Conservation (phyloP, 2,888 invertebrate genomes). For the Apotomis capreana region DNA sequence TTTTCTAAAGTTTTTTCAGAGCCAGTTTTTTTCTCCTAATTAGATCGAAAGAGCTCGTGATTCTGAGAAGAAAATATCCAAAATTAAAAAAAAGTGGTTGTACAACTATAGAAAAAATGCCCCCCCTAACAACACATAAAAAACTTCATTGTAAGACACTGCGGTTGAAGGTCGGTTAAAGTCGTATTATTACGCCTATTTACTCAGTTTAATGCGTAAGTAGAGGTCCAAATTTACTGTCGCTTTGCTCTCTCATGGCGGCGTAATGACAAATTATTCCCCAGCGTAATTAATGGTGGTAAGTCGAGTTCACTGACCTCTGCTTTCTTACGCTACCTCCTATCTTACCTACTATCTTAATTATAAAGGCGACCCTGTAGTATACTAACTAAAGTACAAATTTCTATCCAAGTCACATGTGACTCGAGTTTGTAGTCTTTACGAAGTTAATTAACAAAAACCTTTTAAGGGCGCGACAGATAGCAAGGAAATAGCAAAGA, state of each 20-base stretch:
- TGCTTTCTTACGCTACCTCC: background rate
- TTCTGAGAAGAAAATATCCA: too few relatives aligned
- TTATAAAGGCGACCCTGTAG: background rate
- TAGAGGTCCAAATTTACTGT: slow-evolving; percentile 12
- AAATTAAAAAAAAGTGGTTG: too few relatives aligned
- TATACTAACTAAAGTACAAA: background rate
- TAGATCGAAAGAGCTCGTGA: too few relatives aligned
- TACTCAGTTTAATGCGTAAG: background rate
- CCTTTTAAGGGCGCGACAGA: slow-evolving; percentile 10
- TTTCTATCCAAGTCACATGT: background rate
- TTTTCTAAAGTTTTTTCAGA: too few relatives aligned
- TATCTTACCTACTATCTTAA: background rate
- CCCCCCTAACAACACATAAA: too few relatives aligned
- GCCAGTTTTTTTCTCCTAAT: too few relatives aligned
- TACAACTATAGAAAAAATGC: too few relatives aligned
- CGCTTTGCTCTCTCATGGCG: slow-evolving; percentile 7
- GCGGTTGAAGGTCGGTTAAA: too few relatives aligned
- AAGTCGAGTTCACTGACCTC: slow-evolving; percentile 14
- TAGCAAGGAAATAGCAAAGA: slow-evolving; percentile 12
- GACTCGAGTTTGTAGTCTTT: slow-evolving; percentile 1
- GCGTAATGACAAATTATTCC: slow-evolving; percentile 32
- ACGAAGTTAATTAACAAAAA: slow-evolving; percentile 32
- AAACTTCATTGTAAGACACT: too few relatives aligned
- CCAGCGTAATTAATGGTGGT: slow-evolving; percentile 27
- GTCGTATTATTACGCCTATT: background rate